Evolutionary conservation across 2,113 vertebrate genomes (phyloP), one percentile per base, ranked within the genome.

Genomic region (Zosterops hypoxanthus): DNA sequence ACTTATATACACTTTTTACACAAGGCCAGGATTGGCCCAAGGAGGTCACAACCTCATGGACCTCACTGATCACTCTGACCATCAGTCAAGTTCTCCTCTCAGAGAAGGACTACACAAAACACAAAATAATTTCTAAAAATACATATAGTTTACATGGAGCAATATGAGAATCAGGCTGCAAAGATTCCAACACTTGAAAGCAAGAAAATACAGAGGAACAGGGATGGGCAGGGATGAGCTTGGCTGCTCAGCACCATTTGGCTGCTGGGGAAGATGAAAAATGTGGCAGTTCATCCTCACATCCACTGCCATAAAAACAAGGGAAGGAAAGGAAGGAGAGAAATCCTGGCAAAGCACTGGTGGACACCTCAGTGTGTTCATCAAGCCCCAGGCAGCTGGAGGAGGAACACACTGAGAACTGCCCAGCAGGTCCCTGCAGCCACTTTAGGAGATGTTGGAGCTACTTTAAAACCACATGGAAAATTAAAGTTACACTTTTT

Each of bases 191-290:
- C 39, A 39, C 39, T 39, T 39, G 39, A 39, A 39, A 39, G 39
- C 39, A 39, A 39, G 39, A 39, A 39, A 39, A 39, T 39, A 9
- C 39, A 39, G 39, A 39, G 39, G 11, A 39, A 39, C 39, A 39
- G 39, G 39, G 39, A 39, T 39, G 39, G 39, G 39, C 39, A 39
- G 39, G 39, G 39, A 39, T 39, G 39, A 49, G 66, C 49, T 68
- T 1, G 0, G 9, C 1, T 8, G 11, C 63, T 44, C 64, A 29
- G 78, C 65, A 55, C 39, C 5, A 0, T 16, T 81, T 29, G 68
- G 41, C 70, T 86, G n/a, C 63, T 2, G 3, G 14, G 19, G 59
- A 18, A 50, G 28, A 26, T 36, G 76, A 21, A 14, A 83, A 81
- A 57, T 16, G 5, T 1, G 5, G 56, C 66, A 81, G 8, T 1